These are phyloP conservation scores for Melanargia galathea DNA, from an alignment of 2,888 invertebrate species.

Conservation along the genomic window DNA sequence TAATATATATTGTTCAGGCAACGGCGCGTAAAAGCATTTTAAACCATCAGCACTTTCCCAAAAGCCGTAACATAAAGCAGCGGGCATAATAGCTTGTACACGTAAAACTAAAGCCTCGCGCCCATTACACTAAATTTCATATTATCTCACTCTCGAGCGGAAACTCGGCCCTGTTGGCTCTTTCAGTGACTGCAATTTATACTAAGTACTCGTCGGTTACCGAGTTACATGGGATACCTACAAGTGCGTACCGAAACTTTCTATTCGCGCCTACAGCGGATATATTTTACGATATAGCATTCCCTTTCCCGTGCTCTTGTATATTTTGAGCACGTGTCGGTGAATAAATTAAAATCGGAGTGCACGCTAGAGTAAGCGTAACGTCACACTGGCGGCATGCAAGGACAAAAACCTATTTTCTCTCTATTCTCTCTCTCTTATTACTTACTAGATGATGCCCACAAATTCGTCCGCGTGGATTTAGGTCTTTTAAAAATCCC, in stretches of 20 bases:
- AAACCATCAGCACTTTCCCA: slow-evolving; percentile 19
- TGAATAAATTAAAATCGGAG: slow-evolving; percentile 52
- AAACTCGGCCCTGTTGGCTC: slow-evolving; percentile 25
- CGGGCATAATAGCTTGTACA: background rate
- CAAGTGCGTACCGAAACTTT: slow-evolving; percentile 41
- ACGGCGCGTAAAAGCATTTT: slow-evolving; percentile 10
- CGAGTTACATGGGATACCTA: slow-evolving; percentile 42
- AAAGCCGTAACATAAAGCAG: slow-evolving; percentile 28
- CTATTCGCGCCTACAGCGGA: slow-evolving; percentile 43
- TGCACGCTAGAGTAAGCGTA: slow-evolving; percentile 4
- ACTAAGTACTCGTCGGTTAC: slow-evolving; percentile 41
- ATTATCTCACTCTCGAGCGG: slow-evolving; percentile 41
- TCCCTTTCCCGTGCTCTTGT: slow-evolving; percentile 50
- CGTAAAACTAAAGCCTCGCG: slow-evolving; percentile 33
- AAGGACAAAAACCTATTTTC: background rate
- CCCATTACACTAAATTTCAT: slow-evolving; percentile 39
- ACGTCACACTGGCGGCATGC: background rate
- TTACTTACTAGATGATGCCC: too few species aligned
- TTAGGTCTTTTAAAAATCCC: too few species aligned
- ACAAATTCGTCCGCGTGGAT: too few species aligned
- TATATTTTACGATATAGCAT: slow-evolving; percentile 36
- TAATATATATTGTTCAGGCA: slow-evolving; percentile 11
- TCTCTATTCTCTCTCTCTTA: too few species aligned
- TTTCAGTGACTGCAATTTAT: slow-evolving; percentile 39
- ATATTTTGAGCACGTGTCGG: slow-evolving; percentile 52